Percentiles rank a stretch among this genome's conserved stretches.
Conservation (phyloP, 2,888 invertebrate genomes). For the Pimpla rufipes region DNA sequence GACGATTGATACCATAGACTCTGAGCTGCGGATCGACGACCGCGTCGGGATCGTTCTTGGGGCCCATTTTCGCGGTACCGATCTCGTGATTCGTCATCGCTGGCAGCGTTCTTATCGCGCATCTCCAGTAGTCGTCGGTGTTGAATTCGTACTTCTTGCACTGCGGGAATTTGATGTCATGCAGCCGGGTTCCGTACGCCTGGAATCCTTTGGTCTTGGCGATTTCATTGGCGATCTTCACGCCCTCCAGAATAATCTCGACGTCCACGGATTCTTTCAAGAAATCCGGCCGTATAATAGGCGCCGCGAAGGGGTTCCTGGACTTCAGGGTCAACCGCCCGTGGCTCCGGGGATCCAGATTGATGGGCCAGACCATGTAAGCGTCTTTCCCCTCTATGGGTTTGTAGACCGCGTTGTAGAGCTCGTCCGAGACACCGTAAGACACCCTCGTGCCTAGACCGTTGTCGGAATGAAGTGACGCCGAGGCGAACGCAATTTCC, state of each 20-base stretch:
- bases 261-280: slow-evolving; percentile 88
- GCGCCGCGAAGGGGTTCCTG: slow-evolving; percentile 90
- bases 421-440: too few relatives aligned
- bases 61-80: slow-evolving; percentile 88
- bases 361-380: slow-evolving; percentile 88
- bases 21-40: slow-evolving; percentile 87
- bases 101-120: slow-evolving; percentile 88
- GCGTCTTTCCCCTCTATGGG: slow-evolving; percentile 84
- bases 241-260: slow-evolving; percentile 83
- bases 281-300: slow-evolving; percentile 92
- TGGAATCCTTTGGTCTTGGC: slow-evolving; percentile 85
- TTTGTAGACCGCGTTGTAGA: slow-evolving; percentile 78
- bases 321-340: slow-evolving; percentile 90
- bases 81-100: slow-evolving; percentile 89
- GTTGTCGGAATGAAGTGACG: too few relatives aligned
- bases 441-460: too few relatives aligned
- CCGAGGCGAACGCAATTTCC: too few relatives aligned
- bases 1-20: slow-evolving; percentile 86
- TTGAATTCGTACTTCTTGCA: slow-evolving; percentile 86
- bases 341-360: slow-evolving; percentile 90
- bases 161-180: slow-evolving; percentile 86
- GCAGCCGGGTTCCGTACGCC: slow-evolving; percentile 84
- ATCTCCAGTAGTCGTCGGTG: slow-evolving; percentile 89
- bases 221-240: slow-evolving; percentile 87
- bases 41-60: slow-evolving; percentile 85